Evolutionary conservation across 2,797 vertebrate genomes (phyloP).

Genomic region (Hozukius guyotensis): DNA sequence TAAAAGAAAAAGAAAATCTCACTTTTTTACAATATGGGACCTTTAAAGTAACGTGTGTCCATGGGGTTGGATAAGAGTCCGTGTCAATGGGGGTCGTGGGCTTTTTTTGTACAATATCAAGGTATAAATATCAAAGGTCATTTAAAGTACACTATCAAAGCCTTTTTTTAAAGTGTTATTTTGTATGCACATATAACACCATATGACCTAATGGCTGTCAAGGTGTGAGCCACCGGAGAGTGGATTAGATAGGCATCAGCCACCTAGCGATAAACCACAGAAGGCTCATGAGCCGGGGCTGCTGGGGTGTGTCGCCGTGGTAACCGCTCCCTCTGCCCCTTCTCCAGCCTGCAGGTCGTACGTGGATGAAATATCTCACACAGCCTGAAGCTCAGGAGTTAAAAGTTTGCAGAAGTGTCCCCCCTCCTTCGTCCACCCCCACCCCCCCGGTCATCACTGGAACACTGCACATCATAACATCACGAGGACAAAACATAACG

Average conservation of each 20-base stretch:
- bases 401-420: slow-evolving; percentile 34
- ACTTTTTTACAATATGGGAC: too few relatives aligned
- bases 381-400: slow-evolving; percentile 19
- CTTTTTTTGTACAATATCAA: not conserved
- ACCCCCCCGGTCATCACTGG: slow-evolving; percentile 1
- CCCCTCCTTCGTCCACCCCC: not conserved
- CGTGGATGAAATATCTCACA: slow-evolving; percentile 29
- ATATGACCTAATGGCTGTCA: not conserved
- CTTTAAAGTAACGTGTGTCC: too few relatives aligned
- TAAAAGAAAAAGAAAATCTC: too few relatives aligned
- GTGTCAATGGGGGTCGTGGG: too few relatives aligned
- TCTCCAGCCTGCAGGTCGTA: slow-evolving; percentile 28
- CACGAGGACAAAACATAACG: slow-evolving; percentile 30
- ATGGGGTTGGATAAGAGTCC: too few relatives aligned
- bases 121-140: not conserved
- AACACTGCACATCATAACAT: slow-evolving; percentile 41
- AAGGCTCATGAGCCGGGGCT: slow-evolving; percentile 28
- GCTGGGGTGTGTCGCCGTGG: slow-evolving; percentile 42
- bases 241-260: slow-evolving; percentile 41
- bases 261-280: slow-evolving; percentile 36
- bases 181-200: not conserved
- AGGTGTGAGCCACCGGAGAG: slow-evolving; percentile 2
- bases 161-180: not conserved
- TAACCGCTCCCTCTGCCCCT: slow-evolving; percentile 22
- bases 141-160: not conserved